Evolutionary conservation across 2,888 invertebrate species (phyloP).

Genomic region (Nasonia oneida): DNA sequence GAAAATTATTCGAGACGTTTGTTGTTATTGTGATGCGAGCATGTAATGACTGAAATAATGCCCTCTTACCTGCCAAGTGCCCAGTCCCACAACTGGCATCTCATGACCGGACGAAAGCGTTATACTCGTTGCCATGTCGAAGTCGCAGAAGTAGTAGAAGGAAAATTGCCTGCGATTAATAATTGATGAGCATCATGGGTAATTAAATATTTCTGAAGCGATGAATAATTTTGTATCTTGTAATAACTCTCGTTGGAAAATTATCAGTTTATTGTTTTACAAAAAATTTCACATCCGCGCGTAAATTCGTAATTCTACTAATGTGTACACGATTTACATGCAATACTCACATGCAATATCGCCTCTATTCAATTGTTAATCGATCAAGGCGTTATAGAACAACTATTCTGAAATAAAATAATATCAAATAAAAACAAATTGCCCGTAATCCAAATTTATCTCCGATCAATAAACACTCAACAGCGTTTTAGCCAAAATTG

Average conservation of each 20-base stretch:
- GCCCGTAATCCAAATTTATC: too few relatives aligned
- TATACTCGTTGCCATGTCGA: neutral
- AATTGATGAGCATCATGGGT: too few relatives aligned
- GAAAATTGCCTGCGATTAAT: neutral
- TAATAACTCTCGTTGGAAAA: neutral
- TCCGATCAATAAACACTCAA: too few relatives aligned
- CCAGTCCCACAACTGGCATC: constrained; percentile 22
- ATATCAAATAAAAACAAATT: too few relatives aligned
- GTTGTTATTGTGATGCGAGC: neutral
- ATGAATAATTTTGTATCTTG: neutral
- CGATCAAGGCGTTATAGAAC: too few relatives aligned
- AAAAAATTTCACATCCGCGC: too few relatives aligned
- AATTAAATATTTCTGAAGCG: too few relatives aligned
- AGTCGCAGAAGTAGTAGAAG: neutral
- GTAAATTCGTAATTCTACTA: too few relatives aligned
- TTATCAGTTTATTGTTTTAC: too few relatives aligned
- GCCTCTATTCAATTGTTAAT: too few relatives aligned
- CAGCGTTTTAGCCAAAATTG: neutral
- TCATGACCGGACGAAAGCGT: constrained; percentile 27
- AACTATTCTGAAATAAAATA: too few relatives aligned
- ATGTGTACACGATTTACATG: neutral
- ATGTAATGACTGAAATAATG: neutral
- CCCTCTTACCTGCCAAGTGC: neutral
- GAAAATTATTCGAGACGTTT: neutral
- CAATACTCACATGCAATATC: neutral